Base-by-base conservation (phyloP, 2,113 vertebrate species). In the Kryptolebias marmoratus region DNA sequence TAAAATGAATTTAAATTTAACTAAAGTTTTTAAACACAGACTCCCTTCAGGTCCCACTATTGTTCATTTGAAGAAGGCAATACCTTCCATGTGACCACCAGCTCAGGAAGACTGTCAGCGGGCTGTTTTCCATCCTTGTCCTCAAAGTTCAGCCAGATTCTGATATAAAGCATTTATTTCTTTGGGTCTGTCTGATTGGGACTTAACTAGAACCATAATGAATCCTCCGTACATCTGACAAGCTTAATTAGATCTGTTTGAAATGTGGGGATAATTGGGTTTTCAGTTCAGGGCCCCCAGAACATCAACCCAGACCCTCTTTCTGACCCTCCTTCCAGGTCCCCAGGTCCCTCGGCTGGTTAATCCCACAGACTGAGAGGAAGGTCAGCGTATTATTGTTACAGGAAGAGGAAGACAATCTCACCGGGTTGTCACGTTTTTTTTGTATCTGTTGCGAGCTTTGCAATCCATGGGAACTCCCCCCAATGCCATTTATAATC, bases 121-220 rank as follows among this genome's bases (percentile, higher is more conserved):
- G 87, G 91, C 88, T 83, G 78, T 77, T 82, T 68, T 57, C 66
- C 80, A 86, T 84, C 90, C 73, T 60, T 84, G 87, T 90, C 82
- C 32, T 64, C 72, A 71, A 61, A 82, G 59, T 74, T 75, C 76
- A 72, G 74, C 80, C 75, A 55, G 49, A 75, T 88, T 89, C 85
- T 93, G 85, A 72, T 77, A 83, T 87, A 78, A 79, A 89, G 81
- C 85, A 80, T 92, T 93, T 92, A 91, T 92, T 90, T 88, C 87
- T 89, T 75, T 82, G 61, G 32, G 68, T 79, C 88, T 89, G 91
- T 93, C 91, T 89, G 90, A 22, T 22, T 22, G 22, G 67, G 89
- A 88, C 91, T 93, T 93, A 93, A 94, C 93, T 94, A 91, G 90
- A 89, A 93, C 90, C 91, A 92, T 92, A 93, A 94, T 93, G 88